Evolutionary conservation across 2,113 vertebrate species (phyloP).

Genomic region (Erpornis zantholeuca): DNA sequence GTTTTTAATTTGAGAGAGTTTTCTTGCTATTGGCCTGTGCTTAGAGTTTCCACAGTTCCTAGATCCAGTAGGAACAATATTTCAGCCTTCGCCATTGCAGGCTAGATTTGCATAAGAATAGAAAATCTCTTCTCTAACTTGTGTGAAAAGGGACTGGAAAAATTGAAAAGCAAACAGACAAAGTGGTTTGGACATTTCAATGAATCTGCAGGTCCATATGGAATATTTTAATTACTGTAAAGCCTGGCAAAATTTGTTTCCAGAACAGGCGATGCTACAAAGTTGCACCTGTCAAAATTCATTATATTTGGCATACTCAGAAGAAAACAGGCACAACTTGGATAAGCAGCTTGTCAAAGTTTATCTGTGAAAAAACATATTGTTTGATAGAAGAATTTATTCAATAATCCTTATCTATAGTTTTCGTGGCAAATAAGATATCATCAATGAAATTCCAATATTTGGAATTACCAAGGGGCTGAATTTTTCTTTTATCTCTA

Average conservation of each 20-base stretch:
- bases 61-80: not conserved
- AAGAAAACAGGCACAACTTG: not conserved
- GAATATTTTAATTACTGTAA: not conserved
- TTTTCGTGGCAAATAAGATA: not conserved
- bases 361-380: not conserved
- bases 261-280: not conserved
- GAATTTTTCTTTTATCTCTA: not conserved
- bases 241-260: not conserved
- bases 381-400: not conserved
- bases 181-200: not conserved
- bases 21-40: not conserved
- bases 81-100: not conserved
- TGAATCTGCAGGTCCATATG: not conserved
- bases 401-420: not conserved
- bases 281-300: not conserved
- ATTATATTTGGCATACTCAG: not conserved
- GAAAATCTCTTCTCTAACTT: not conserved
- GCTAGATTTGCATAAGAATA: not conserved
- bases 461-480: not conserved
- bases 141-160: not conserved
- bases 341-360: not conserved
- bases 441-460: not conserved
- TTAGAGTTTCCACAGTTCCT: rapidly evolving
- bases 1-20: not conserved
- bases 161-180: not conserved